Percentiles rank a stretch among this genome's conserved stretches.
Conservation (phyloP, 35 echinoderm and acorn worm genomes). For the Chiridota heheva region DNA sequence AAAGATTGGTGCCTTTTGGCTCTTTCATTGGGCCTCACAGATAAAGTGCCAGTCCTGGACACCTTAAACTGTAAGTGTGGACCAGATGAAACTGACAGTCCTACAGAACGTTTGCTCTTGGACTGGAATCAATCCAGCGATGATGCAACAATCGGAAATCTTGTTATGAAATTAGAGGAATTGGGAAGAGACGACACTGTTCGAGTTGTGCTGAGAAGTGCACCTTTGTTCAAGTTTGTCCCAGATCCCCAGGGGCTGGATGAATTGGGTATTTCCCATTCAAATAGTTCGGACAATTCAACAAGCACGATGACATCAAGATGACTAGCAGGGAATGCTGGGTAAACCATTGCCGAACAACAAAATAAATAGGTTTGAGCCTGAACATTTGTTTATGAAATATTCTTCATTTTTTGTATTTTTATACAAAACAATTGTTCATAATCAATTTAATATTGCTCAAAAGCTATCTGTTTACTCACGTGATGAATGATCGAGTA, state of each 20-base stretch:
- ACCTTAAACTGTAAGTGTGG: constrained; percentile 50
- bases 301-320: constrained; percentile 87
- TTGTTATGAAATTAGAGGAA: constrained; percentile 75
- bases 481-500: too few relatives aligned
- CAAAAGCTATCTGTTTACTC: too few relatives aligned
- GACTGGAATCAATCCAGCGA: constrained; percentile 68
- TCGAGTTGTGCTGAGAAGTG: constrained; percentile 66
- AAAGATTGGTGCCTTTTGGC: constrained; percentile 99
- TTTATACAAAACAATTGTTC: too few relatives aligned
- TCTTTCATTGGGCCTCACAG: constrained; percentile 71
- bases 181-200: constrained; percentile 82
- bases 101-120: constrained; percentile 75
- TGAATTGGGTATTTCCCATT: constrained; percentile 46
- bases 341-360: too few relatives aligned
- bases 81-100: constrained; percentile 87
- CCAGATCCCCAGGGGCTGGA: constrained; percentile 77
- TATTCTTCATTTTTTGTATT: too few relatives aligned
- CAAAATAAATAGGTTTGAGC: too few relatives aligned
- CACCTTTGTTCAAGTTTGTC: constrained; percentile 92
- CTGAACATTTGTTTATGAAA: too few relatives aligned
- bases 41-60: constrained; percentile 81
- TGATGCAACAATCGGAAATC: constrained; percentile 67
- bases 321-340: too few relatives aligned
- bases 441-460: too few relatives aligned
- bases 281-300: constrained; percentile 68